Percentiles rank a stretch among this genome's conserved stretches.
phyloP scores from a whole-genome alignment of 2,113 vertebrate species.

The Tetrao urogallus region DNA sequence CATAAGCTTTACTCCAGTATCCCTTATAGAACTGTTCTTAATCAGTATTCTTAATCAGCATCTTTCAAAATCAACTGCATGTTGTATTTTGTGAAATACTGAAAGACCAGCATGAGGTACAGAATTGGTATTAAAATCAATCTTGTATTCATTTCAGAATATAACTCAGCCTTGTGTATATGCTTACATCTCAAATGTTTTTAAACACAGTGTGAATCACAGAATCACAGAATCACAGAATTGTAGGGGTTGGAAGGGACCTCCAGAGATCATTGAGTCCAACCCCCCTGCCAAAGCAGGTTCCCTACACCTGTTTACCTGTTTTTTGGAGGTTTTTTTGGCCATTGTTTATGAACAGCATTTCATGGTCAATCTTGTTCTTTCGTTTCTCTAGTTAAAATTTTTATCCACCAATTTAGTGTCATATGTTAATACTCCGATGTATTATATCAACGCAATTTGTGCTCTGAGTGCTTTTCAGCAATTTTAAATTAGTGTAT shows the following conservation, averaged over 20 bases:
- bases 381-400: neutral
- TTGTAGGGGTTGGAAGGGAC: too few species aligned
- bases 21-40: neutral
- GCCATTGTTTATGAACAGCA: neutral
- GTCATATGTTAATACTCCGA: neutral
- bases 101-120: neutral
- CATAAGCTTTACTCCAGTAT: neutral
- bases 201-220: neutral
- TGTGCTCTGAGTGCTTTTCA: neutral
- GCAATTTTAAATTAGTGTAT: neutral
- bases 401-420: neutral
- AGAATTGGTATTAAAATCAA: neutral
- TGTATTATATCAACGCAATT: neutral
- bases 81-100: neutral
- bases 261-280: too few species aligned
- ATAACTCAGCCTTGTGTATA: neutral
- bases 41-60: too few species aligned
- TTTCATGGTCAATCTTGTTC: accelerated
- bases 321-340: neutral
- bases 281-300: too few species aligned
- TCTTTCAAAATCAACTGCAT: neutral
- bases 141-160: neutral
- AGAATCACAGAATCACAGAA: too few species aligned
- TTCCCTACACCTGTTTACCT: neutral
- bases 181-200: neutral